phyloP scores from a whole-genome alignment of 2,888 invertebrate genomes.

The Trilocha varians region DNA sequence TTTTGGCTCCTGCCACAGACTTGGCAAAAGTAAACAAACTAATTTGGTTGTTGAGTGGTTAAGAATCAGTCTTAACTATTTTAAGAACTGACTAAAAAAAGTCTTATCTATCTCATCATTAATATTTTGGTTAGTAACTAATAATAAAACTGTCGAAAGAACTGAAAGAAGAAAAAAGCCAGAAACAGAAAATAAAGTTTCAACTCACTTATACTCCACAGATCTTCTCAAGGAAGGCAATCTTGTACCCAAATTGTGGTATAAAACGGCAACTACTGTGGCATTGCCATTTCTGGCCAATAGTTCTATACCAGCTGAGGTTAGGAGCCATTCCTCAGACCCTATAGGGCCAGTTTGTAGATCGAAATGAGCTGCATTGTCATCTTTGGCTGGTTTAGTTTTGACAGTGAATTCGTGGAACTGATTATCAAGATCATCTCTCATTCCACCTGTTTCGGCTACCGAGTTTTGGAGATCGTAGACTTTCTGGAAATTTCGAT shows the following conservation, averaged over 20 bases:
- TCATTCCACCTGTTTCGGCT: conserved; percentile 47
- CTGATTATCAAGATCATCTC: conserved; percentile 31
- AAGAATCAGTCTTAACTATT: too few relatives aligned
- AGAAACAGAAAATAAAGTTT: conserved; percentile 1
- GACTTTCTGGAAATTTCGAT: conserved; percentile 45
- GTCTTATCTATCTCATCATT: too few relatives aligned
- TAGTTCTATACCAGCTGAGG: conserved; percentile 53
- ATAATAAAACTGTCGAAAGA: conserved; percentile 7
- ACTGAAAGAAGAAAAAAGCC: conserved; percentile 2
- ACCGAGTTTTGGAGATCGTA: conserved; percentile 57
- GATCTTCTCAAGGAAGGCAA: conserved; percentile 74
- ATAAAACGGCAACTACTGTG: conserved; percentile 70
- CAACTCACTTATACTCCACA: conserved; percentile 75
- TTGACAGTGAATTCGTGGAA: conserved; percentile 46
- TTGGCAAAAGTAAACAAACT: too few relatives aligned
- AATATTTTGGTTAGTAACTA: too few relatives aligned
- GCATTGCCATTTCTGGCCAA: conserved; percentile 37
- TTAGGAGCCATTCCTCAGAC: conserved; percentile 44
- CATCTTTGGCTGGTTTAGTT: conserved; percentile 38
- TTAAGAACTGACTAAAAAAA: too few relatives aligned
- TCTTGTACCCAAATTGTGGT: conserved; percentile 75
- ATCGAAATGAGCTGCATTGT: conserved; percentile 48
- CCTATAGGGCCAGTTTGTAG: conserved; percentile 26
- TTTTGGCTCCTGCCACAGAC: too few relatives aligned
- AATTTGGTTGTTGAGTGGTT: too few relatives aligned